phyloP scores from a whole-genome alignment of 2,888 invertebrate genomes.

The Pilophorus perplexus region DNA sequence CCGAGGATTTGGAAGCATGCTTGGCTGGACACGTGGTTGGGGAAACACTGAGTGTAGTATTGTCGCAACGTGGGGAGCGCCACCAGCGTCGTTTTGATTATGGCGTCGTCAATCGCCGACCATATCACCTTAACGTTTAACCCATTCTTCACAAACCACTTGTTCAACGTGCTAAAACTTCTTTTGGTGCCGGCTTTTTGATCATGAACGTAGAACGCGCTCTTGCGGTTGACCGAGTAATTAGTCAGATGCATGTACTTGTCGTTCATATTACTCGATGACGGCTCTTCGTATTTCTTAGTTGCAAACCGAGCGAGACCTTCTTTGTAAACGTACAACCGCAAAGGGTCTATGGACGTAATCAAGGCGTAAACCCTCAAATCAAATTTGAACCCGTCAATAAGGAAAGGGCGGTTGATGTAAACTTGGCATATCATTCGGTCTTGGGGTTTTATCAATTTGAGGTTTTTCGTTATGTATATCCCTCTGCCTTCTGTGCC shows the following conservation, averaged over 20 bases:
- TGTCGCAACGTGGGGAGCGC: slow-evolving; percentile 86
- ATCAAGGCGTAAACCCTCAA: slow-evolving; percentile 80
- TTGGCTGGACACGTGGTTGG: slow-evolving; percentile 76
- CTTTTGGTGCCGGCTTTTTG: slow-evolving; percentile 85
- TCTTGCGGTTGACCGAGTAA: slow-evolving; percentile 89
- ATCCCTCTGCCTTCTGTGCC: slow-evolving; percentile 90
- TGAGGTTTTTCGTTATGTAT: slow-evolving; percentile 75
- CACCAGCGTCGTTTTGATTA: slow-evolving; percentile 84
- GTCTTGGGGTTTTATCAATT: slow-evolving; percentile 71
- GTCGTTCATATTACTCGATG: slow-evolving; percentile 74
- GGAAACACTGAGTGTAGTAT: slow-evolving; percentile 82
- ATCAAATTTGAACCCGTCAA: slow-evolving; percentile 91
- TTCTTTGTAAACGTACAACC: slow-evolving; percentile 87
- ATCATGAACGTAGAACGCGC: slow-evolving; percentile 77
- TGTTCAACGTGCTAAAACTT: slow-evolving; percentile 75
- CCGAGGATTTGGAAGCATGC: slow-evolving; percentile 91
- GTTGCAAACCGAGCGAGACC: slow-evolving; percentile 88
- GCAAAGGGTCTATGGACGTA: slow-evolving; percentile 84
- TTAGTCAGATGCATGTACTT: slow-evolving; percentile 93
- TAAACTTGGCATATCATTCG: slow-evolving; percentile 85
- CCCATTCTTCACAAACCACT: slow-evolving; percentile 63
- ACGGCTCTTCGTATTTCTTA: slow-evolving; percentile 83
- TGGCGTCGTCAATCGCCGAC: slow-evolving; percentile 82
- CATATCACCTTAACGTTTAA: slow-evolving; percentile 74
- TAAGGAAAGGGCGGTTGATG: slow-evolving; percentile 70